These are phyloP conservation scores for Aphidoletes aphidimyza DNA, from an alignment of 2,888 invertebrate species.

Conservation along the genomic window DNA sequence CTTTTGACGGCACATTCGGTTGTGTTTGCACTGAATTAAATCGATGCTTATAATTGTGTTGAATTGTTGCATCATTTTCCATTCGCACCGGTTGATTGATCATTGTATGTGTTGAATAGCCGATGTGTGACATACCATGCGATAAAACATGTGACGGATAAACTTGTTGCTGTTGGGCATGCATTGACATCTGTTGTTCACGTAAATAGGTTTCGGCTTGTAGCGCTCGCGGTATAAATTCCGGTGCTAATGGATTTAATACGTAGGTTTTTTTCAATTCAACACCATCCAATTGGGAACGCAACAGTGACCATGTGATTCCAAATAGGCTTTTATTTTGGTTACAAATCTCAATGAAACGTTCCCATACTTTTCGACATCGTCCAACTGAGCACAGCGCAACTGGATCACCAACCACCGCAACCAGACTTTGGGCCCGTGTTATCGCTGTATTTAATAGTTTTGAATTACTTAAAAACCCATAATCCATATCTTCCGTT, in stretches of 20 bases:
- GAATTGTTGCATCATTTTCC: background rate
- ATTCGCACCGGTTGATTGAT: slow-evolving; percentile 18
- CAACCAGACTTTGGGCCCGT: slow-evolving; percentile 83
- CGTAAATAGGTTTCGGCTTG: slow-evolving; percentile 68
- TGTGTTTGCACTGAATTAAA: slow-evolving; percentile 14
- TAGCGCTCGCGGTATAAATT: slow-evolving; percentile 77
- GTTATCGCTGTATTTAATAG: slow-evolving; percentile 85
- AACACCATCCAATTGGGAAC: slow-evolving; percentile 77
- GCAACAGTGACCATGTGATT: slow-evolving; percentile 74
- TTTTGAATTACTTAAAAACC: slow-evolving; percentile 84
- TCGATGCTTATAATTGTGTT: background rate
- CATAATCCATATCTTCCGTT: slow-evolving; percentile 76
- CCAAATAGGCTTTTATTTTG: slow-evolving; percentile 78
- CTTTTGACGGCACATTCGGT: background rate
- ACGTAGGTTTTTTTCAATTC: slow-evolving; percentile 80
- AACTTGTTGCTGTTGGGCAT: slow-evolving; percentile 35
- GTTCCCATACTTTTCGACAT: slow-evolving; percentile 84
- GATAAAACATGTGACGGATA: background rate
- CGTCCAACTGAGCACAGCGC: slow-evolving; percentile 83
- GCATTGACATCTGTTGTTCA: slow-evolving; percentile 63
- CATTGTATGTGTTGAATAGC: slow-evolving; percentile 30
- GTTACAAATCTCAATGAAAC: slow-evolving; percentile 78
- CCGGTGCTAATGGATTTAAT: slow-evolving; percentile 84
- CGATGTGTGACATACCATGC: slow-evolving; percentile 12
- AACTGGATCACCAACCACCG: slow-evolving; percentile 86